Percentiles rank a stretch among this genome's conserved stretches.
Conservation (phyloP, 2,888 invertebrate genomes). For the Cybosia mesomella region DNA sequence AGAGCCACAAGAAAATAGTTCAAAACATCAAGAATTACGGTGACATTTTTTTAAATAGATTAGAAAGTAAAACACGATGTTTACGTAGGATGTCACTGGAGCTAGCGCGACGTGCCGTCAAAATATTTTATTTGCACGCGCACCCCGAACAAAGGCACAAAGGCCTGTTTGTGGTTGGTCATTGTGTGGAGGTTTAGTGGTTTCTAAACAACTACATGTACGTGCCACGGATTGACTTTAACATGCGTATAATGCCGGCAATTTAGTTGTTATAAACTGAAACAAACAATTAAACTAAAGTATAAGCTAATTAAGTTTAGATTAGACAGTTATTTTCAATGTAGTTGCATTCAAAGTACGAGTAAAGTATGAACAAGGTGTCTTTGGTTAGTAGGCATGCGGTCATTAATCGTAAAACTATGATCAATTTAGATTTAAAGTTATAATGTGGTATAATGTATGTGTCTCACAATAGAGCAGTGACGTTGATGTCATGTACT, state of each 20-base stretch:
- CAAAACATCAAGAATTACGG: constrained; percentile 21
- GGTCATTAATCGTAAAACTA: too few relatives aligned
- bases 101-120: constrained; percentile 59
- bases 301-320: neutral
- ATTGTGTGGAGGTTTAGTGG: constrained; percentile 71
- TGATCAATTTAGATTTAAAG: too few relatives aligned
- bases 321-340: neutral
- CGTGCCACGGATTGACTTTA: constrained; percentile 35
- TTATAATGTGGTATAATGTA: too few relatives aligned
- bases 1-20: neutral
- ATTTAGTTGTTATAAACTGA: neutral
- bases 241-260: neutral
- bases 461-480: too few relatives aligned
- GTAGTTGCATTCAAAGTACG: neutral
- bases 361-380: too few relatives aligned
- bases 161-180: constrained; percentile 70
- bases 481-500: too few relatives aligned
- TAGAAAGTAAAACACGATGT: constrained; percentile 51
- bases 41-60: constrained; percentile 36
- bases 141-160: constrained; percentile 68
- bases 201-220: constrained; percentile 70
- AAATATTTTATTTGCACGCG: constrained; percentile 76
- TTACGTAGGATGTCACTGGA: constrained; percentile 59
- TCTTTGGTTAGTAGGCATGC: neutral
- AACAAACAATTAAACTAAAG: neutral